A percentile compares a stretch with the other conserved stretches of the same genome.
Evolutionary conservation across 1,140 invertebrate genomes (phyloP).

Genomic region (Trissolcus basalis): DNA sequence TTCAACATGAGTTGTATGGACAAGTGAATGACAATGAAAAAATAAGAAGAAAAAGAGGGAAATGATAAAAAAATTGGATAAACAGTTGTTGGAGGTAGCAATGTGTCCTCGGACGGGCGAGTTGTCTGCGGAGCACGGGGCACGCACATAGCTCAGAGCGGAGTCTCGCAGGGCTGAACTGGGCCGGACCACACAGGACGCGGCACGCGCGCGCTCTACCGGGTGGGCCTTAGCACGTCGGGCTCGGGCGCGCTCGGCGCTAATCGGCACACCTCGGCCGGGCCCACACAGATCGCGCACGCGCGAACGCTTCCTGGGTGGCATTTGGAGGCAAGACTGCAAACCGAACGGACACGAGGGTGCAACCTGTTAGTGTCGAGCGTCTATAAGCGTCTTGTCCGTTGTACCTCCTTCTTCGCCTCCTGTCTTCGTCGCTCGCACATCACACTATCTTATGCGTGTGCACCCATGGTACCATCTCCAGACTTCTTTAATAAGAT

Average conservation of each 20-base stretch:
- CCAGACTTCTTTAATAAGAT: constrained; percentile 79
- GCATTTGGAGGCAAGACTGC: constrained; percentile 73
- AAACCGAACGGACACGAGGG: constrained; percentile 57
- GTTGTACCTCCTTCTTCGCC: constrained; percentile 56
- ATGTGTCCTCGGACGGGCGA: constrained; percentile 10
- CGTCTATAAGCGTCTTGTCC: constrained; percentile 69
- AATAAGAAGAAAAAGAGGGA: too few relatives aligned
- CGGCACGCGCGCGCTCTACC: constrained; percentile 77
- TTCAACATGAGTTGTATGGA: too few relatives aligned
- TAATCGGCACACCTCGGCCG: constrained; percentile 63
- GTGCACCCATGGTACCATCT: too few relatives aligned
- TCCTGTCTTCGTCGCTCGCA: constrained; percentile 10
- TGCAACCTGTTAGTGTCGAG: constrained; percentile 74
- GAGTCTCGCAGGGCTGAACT: constrained; percentile 45
- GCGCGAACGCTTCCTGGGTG: constrained; percentile 76
- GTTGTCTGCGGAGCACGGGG: constrained; percentile 42
- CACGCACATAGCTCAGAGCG: constrained; percentile 61
- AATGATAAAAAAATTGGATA: constrained; percentile 4
- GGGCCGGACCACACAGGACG: constrained; percentile 74
- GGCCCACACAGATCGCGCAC: constrained; percentile 76
- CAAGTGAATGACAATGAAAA: too few relatives aligned
- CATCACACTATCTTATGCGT: constrained; percentile 36
- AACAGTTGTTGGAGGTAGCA: constrained; percentile 15
- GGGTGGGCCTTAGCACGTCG: constrained; percentile 73
- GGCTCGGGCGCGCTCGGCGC: constrained; percentile 66